Base-by-base conservation (phyloP, 2,888 invertebrate genomes). In the Sinelater perroti region DNA sequence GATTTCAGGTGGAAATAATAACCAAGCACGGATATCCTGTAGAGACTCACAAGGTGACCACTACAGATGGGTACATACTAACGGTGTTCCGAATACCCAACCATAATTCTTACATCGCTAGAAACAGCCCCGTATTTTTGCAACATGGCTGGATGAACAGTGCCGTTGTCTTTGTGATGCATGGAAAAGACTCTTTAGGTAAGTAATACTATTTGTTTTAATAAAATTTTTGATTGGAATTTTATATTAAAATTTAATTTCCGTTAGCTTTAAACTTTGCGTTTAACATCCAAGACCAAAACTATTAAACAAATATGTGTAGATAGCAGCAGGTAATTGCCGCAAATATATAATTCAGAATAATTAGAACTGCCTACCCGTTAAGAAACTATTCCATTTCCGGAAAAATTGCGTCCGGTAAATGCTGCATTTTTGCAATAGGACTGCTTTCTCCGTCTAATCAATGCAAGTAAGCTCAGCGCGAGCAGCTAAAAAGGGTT, bases 281-380 rank as follows among this genome's bases (percentile, higher is more conserved):
- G n/a, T n/a, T n/a, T n/a, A n/a, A n/a, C n/a, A n/a, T n/a, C n/a
- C n/a, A n/a, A n/a, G n/a, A 2, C 78, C 83, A 0, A 82, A 81
- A 75, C 78, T 86, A 28, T n/a, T n/a, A n/a, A n/a, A n/a, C n/a
- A 82, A 85, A 68, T 75, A 77, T 35, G 77, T 85, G 0, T 69
- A 81, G 1, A 73, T 78, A 60, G 80, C 17, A 73, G 80, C 51
- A 62, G 81, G 49, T 3, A n/a, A n/a, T n/a, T n/a, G n/a, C n/a
- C n/a, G n/a, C n/a, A n/a, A n/a, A 88, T 87, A 28, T 82, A 90
- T 74, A 82, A 88, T 36, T 85, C 88, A 1, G 83, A 85, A 18
- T 82, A 84, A 68, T 86, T 88, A 0, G 83, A 87, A 58, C 87
- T 55, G 73, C 75, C 63, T 61, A 72, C 14, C 67, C 72, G 8